phyloP scores from a whole-genome alignment of 64 coral and sea anemone species.

The Porites lutea region DNA sequence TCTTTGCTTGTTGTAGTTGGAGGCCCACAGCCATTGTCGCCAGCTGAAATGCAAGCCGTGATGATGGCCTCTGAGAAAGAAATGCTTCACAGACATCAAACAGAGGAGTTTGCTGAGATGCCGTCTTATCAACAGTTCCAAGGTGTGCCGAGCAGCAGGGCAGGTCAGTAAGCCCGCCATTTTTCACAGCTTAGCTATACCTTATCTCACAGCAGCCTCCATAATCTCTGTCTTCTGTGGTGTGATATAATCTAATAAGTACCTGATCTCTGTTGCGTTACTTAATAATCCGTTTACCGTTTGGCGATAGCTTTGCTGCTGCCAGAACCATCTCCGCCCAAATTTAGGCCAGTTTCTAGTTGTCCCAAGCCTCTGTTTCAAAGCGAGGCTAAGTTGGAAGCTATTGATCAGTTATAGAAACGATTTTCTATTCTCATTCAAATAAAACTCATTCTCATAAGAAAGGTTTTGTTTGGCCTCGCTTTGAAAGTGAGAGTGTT shows the following conservation, averaged over 20 bases:
- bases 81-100: slow-evolving; percentile 46
- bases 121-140: slow-evolving; percentile 12
- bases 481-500: too few relatives aligned
- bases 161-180: neutral
- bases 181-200: neutral
- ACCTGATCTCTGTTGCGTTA: too few relatives aligned
- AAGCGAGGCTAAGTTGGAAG: too few relatives aligned
- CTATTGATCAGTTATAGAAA: too few relatives aligned
- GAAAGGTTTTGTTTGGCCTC: too few relatives aligned
- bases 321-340: neutral
- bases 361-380: too few relatives aligned
- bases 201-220: too few relatives aligned
- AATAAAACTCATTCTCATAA: too few relatives aligned
- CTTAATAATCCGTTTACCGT: neutral
- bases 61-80: slow-evolving; percentile 87
- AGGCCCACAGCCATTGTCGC: slow-evolving; percentile 79
- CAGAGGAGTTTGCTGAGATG: slow-evolving; percentile 17
- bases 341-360: too few relatives aligned
- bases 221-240: too few relatives aligned
- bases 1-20: neutral
- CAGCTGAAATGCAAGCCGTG: slow-evolving; percentile 91
- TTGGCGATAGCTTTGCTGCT: neutral
- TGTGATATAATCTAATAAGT: too few relatives aligned
- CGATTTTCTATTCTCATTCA: too few relatives aligned
- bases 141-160: neutral